Evolutionary conservation across 2,888 invertebrate genomes (phyloP).

Genomic region (Flexamia atlantica): DNA sequence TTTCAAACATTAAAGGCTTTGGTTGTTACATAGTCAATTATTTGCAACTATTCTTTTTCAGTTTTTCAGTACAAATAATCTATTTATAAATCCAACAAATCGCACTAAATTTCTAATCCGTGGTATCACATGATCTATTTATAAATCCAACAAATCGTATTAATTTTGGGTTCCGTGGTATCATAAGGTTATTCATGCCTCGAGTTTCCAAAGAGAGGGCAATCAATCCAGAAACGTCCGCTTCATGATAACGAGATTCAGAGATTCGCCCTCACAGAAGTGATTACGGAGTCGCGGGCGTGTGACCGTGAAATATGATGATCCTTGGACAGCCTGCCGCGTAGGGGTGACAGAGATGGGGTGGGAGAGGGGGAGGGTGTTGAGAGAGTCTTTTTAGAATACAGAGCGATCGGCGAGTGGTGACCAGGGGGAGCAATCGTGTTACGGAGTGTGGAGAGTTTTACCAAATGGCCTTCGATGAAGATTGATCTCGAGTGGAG

Average conservation of each 20-base stretch:
- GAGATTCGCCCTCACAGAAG: not conserved
- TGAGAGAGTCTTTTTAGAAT: conserved; percentile 28
- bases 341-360: not conserved
- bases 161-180: too few species aligned
- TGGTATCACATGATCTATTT: too few species aligned
- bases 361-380: not conserved
- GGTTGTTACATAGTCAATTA: too few species aligned
- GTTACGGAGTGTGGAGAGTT: not conserved
- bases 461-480: conserved; percentile 13
- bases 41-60: too few species aligned
- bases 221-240: too few species aligned
- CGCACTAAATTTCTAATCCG: too few species aligned
- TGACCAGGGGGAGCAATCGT: not conserved
- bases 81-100: too few species aligned
- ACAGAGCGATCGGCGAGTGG: not conserved
- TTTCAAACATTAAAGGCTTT: too few species aligned
- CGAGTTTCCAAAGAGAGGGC: too few species aligned
- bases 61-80: too few species aligned
- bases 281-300: not conserved
- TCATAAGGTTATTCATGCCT: too few species aligned
- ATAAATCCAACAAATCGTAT: too few species aligned
- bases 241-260: not conserved
- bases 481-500: not conserved
- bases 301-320: conserved; percentile 23
- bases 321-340: not conserved